Percentiles rank a stretch among this genome's conserved stretches.
Evolutionary conservation across 2,113 vertebrate genomes (phyloP).

Genomic region (Ammodramus savannarum): DNA sequence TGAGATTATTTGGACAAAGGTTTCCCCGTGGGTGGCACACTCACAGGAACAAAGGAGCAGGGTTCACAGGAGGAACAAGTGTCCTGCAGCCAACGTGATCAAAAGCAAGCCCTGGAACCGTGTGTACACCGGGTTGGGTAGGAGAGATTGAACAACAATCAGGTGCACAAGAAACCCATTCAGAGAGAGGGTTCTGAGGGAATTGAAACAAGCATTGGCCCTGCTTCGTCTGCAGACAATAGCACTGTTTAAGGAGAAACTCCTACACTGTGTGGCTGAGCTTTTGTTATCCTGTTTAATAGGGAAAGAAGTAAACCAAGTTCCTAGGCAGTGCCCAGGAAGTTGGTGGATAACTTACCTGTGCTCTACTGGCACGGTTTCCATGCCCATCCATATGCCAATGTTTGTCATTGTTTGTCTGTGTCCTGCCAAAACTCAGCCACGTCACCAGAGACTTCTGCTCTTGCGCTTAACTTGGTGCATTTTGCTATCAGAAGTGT

Average conservation of each 20-base stretch:
- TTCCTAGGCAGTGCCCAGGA: neutral
- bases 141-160: neutral
- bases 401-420: neutral
- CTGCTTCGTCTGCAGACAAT: neutral
- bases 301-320: neutral
- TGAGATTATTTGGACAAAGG: conserved; percentile 34
- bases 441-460: neutral
- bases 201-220: neutral
- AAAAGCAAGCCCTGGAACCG: neutral
- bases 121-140: neutral
- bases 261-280: neutral
- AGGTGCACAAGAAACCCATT: neutral
- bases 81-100: neutral
- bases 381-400: rapidly evolving
- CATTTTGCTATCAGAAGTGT: neutral
- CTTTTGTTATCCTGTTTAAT: neutral
- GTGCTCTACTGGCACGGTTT: rapidly evolving
- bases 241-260: neutral
- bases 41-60: conserved; percentile 12
- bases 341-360: neutral
- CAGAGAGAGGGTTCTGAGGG: neutral
- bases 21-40: neutral
- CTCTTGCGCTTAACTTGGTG: rapidly evolving
- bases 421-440: neutral
- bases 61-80: neutral